These are phyloP conservation scores for Agelastica alni DNA, from an alignment of 2,888 invertebrate species.

Conservation along the genomic window DNA sequence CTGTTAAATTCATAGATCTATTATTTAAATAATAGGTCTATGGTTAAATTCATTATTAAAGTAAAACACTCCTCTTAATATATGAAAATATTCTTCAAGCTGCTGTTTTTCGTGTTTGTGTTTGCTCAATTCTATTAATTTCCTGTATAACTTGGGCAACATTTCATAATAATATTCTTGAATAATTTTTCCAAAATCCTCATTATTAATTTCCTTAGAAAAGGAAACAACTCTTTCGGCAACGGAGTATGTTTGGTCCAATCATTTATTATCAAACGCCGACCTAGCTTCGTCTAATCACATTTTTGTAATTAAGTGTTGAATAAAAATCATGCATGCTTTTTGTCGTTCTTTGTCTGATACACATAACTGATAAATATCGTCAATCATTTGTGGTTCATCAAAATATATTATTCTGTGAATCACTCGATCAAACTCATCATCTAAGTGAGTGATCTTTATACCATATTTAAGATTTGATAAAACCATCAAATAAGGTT, in stretches of 20 bases:
- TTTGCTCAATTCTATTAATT: constrained; percentile 19
- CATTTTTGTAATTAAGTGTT: constrained; percentile 50
- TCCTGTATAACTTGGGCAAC: constrained; percentile 24
- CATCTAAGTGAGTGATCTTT: constrained; percentile 41
- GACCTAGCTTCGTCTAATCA: constrained; percentile 48
- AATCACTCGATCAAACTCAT: constrained; percentile 46
- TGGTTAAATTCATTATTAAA: constrained; percentile 34
- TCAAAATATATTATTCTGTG: constrained; percentile 50
- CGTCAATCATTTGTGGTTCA: constrained; percentile 51
- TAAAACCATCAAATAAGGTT: constrained; percentile 55
- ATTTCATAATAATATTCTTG: constrained; percentile 31
- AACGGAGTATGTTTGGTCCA: constrained; percentile 20
- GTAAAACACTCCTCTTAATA: constrained; percentile 29
- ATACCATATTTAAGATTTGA: constrained; percentile 57
- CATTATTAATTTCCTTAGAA: constrained; percentile 24
- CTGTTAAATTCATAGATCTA: too few species aligned
- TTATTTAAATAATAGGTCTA: too few species aligned
- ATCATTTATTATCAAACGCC: constrained; percentile 45
- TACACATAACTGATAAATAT: constrained; percentile 47
- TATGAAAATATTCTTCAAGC: constrained; percentile 21
- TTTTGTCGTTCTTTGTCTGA: constrained; percentile 39
- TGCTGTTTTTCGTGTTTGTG: constrained; percentile 6
- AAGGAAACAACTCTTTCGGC: constrained; percentile 15
- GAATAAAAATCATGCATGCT: constrained; percentile 46
- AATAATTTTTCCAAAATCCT: constrained; percentile 2